These are phyloP conservation scores for Dasyprocta punctata DNA, from an alignment of 2,113 vertebrate genomes.

Conservation along the genomic window DNA sequence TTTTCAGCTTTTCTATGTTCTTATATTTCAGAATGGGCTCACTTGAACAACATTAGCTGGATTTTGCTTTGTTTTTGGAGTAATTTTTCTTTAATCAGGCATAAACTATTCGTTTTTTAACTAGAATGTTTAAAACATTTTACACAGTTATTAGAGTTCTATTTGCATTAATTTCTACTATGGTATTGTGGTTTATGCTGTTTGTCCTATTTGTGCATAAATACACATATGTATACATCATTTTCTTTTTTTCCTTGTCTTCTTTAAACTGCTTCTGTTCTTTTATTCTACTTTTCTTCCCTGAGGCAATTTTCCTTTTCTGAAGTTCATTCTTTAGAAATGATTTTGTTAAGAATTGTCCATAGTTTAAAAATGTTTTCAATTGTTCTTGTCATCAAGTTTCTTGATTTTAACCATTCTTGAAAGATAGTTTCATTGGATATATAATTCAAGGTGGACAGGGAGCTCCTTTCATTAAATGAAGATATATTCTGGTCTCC, in stretches of 20 bases:
- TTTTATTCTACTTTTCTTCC: neutral
- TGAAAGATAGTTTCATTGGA: neutral
- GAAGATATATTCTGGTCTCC: neutral
- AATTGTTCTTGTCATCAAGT: neutral
- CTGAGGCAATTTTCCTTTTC: neutral
- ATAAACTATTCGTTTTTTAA: neutral
- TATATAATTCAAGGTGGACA: neutral
- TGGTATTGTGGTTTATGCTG: neutral
- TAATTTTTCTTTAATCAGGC: neutral
- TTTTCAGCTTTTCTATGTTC: neutral
- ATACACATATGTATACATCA: neutral
- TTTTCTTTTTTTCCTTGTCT: neutral
- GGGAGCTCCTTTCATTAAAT: neutral
- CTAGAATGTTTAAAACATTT: neutral
- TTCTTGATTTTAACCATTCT: neutral
- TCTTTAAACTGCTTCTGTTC: neutral
- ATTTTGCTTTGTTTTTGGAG: neutral
- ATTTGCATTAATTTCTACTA: neutral
- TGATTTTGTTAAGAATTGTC: constrained; percentile 29
- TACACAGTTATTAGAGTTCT: neutral
- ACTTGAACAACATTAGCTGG: neutral
- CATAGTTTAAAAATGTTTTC: neutral
- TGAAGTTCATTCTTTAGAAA: neutral
- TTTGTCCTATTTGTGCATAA: neutral
- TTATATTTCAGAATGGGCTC: neutral